Conservation (phyloP, 1,140 invertebrate species). For the Sycophaga agraensis region DNA sequence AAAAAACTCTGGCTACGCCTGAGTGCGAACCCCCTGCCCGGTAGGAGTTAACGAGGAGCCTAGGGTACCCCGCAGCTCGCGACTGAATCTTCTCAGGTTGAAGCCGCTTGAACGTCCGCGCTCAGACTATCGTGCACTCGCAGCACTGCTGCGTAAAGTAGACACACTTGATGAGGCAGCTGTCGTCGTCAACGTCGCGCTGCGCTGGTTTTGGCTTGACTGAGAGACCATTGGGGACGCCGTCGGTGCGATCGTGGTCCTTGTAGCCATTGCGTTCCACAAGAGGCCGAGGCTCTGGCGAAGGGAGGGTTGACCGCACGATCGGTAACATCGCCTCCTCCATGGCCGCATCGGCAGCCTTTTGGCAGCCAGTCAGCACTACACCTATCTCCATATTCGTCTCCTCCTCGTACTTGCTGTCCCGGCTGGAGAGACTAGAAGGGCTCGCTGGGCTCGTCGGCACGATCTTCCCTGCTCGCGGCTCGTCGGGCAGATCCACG, state of each 20-base stretch:
- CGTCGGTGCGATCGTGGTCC: conserved; percentile 37
- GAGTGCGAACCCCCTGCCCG: no score
- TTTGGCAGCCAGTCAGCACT: no score
- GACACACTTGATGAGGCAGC: conserved; percentile 51
- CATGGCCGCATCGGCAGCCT: conserved; percentile 25
- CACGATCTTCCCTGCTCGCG: conserved; percentile 39
- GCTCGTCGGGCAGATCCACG: conserved; percentile 44
- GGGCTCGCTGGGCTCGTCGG: conserved; percentile 26
- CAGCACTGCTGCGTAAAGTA: conserved; percentile 54
- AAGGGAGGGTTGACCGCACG: conserved; percentile 36
- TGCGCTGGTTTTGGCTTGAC: conserved; percentile 22
- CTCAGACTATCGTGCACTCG: conserved; percentile 53
- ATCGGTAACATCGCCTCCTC: conserved; percentile 45
- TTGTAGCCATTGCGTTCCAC: conserved; percentile 44
- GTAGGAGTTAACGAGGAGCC: no score
- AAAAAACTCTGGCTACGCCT: no score
- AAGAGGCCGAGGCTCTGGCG: conserved; percentile 42
- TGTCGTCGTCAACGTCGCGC: conserved; percentile 42
- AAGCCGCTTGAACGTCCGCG: no score
- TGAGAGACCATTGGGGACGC: conserved; percentile 35
- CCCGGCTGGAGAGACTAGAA: background rate
- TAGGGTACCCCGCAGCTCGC: no score
- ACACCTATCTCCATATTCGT: no score
- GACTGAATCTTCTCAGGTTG: no score
- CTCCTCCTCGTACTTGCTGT: no score